These are phyloP conservation scores for Drosophila arizonae DNA, from an alignment of 1,140 invertebrate genomes.

Conservation along the genomic window DNA sequence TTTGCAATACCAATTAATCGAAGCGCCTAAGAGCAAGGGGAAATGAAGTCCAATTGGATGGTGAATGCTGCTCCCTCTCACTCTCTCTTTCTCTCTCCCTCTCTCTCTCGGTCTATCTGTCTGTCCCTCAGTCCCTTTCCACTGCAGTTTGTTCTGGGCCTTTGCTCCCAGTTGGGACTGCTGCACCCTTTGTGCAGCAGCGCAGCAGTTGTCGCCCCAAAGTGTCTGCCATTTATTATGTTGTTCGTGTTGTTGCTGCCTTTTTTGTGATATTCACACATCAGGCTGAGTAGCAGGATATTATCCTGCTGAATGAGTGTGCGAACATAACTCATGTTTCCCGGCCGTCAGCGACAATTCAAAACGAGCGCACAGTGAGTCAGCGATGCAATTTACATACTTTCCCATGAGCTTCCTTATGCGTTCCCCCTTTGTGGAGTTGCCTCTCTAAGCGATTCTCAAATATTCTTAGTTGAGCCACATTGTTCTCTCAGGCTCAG, in stretches of 20 bases:
- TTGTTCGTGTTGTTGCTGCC: conserved; percentile 3
- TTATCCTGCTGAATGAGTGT: conserved; percentile 42
- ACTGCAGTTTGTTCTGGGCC: conserved; percentile 1
- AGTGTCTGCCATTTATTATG: conserved; percentile 45
- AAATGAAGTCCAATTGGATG: conserved; percentile 19
- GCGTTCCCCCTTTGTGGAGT: no score
- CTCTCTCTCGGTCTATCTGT: conserved; percentile 22
- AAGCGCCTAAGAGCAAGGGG: conserved; percentile 27
- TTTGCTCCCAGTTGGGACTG: conserved; percentile 7
- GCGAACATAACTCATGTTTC: conserved; percentile 43
- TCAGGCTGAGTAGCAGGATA: conserved; percentile 33
- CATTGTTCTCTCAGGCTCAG: not conserved
- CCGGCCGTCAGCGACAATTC: conserved; percentile 18
- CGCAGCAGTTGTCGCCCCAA: conserved; percentile 27
- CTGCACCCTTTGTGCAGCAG: conserved; percentile 29
- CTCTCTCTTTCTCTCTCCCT: conserved; percentile 2
- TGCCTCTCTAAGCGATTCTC: conserved; percentile 1
- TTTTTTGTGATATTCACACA: conserved; percentile 39
- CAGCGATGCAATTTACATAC: not conserved
- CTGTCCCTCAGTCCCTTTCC: conserved; percentile 23
- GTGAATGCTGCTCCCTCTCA: not conserved
- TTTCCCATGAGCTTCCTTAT: not conserved
- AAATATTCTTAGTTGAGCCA: not conserved
- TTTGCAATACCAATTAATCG: conserved; percentile 70
- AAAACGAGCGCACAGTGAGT: conserved; percentile 16